Evolutionary conservation across 2,113 vertebrate genomes (phyloP), one percentile per base, ranked within the genome.

Genomic region (Thalassoma bifasciatum): DNA sequence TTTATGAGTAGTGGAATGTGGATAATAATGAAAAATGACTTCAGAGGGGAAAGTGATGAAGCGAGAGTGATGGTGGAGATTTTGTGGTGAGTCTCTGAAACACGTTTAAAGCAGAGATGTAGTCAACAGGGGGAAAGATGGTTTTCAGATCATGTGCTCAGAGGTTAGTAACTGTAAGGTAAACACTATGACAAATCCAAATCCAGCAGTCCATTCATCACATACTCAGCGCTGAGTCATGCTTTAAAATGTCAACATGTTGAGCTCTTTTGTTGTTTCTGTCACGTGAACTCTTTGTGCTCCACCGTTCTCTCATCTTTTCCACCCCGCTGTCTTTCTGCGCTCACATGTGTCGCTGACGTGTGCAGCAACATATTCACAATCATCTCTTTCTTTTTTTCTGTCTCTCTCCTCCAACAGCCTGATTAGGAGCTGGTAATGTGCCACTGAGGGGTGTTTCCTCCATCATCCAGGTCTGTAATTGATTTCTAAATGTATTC

Each of bases 401-500:
- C 30, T 2, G 34, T 26, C 24, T 30, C 23, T 52, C 36, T 49
- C 13, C 8, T 26, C 44, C 16, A 5, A 11, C 24, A 47, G 40
- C 38, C 47, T 57, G 50, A 70, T 72, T 23, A 23, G 47, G 19
- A 53, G 40, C 19, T 34, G 10, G 17, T 56, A 37, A 21, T 37
- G 65, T 34, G 17, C 34, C 37, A 51, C 23, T 19, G 5, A 79
- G 47, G 19, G 17, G 23, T 36, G 24, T 53, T 77, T 52, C 59
- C 56, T 46, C 24, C 58, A 58, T 23, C 44, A 79, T 42, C 13
- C 62, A 77, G 40, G 22, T n/a, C 51, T 22, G 21, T 34, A 51
- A 94, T 93, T 91, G 88, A 91, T 57, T 85, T 80, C 71, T 88
- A 77, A 86, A 82, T 36, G 64, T 89, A 79, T 83, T 73, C 42